Evolutionary conservation across 2,888 invertebrate species (phyloP).

Genomic region (Koerneria pararmatus): DNA sequence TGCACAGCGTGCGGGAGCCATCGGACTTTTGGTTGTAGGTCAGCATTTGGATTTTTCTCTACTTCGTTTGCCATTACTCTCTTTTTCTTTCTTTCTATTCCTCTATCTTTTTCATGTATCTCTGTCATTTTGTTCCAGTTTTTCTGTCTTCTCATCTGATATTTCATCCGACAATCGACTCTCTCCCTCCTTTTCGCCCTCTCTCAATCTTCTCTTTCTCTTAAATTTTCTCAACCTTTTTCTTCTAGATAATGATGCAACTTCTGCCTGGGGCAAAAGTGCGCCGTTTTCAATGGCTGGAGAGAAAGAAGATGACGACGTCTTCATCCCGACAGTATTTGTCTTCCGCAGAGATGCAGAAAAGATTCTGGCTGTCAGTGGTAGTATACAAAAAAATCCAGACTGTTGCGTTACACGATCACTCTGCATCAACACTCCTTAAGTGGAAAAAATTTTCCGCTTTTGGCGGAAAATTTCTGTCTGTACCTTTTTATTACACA

Average conservation of each 20-base stretch:
- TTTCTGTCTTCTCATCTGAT: too few species aligned
- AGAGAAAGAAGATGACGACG: slow-evolving; percentile 71
- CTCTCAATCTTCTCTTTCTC: too few species aligned
- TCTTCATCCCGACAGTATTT: slow-evolving; percentile 47
- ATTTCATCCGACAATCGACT: too few species aligned
- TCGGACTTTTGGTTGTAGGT: slow-evolving; percentile 76
- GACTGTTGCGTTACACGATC: too few species aligned
- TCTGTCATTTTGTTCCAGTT: background rate
- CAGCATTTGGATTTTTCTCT: slow-evolving; percentile 26
- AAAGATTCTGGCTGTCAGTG: too few species aligned
- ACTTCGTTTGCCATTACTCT: background rate
- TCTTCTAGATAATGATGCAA: slow-evolving; percentile 73
- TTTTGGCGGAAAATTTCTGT: too few species aligned
- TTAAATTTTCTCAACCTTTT: too few species aligned
- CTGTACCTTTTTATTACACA: too few species aligned
- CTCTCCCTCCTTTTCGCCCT: too few species aligned
- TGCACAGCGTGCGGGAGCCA: slow-evolving; percentile 77
- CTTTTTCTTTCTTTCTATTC: background rate
- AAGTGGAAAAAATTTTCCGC: too few species aligned
- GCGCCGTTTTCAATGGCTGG: slow-evolving; percentile 94
- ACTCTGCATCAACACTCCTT: too few species aligned
- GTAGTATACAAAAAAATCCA: too few species aligned
- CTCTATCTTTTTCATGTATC: background rate
- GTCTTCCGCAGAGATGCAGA: slow-evolving; percentile 40
- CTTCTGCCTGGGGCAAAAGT: slow-evolving; percentile 73